Conservation (phyloP, 1,140 invertebrate genomes). For the Pachyrhynchus sulphureomaculatus region DNA sequence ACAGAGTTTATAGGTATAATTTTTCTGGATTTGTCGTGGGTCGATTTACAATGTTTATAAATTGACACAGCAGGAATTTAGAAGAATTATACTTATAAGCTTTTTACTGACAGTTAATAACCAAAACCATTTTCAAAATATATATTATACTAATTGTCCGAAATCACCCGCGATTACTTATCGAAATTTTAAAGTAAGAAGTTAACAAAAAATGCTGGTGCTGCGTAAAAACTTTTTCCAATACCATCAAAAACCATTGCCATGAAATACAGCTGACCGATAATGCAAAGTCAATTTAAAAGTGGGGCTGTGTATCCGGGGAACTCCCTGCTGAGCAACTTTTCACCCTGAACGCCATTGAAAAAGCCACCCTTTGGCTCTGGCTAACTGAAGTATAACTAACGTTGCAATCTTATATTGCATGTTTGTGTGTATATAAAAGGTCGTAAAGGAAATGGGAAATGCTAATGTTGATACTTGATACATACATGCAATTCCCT, state of each 20-base stretch:
- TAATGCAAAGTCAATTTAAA: slow-evolving; percentile 31
- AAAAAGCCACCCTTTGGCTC: slow-evolving; percentile 7
- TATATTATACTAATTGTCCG: too few relatives aligned
- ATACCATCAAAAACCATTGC: not conserved
- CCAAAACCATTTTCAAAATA: too few relatives aligned
- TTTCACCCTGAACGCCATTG: slow-evolving; percentile 35
- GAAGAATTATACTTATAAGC: too few relatives aligned
- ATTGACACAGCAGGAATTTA: too few relatives aligned
- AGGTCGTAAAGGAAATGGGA: slow-evolving; percentile 34
- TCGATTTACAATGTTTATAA: too few relatives aligned
- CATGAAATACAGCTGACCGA: not conserved
- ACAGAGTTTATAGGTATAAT: too few relatives aligned
- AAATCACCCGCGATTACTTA: too few relatives aligned
- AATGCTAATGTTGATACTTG: slow-evolving; percentile 35
- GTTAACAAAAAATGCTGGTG: not conserved
- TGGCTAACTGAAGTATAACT: slow-evolving; percentile 23
- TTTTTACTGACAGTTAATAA: too few relatives aligned
- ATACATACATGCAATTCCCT: slow-evolving; percentile 17
- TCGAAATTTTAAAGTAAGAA: not conserved
- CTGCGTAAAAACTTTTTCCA: not conserved
- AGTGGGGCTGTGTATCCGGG: slow-evolving; percentile 30
- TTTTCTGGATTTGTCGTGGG: too few relatives aligned
- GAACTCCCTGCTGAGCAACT: slow-evolving; percentile 34
- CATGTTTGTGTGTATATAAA: slow-evolving; percentile 32
- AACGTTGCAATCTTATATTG: slow-evolving; percentile 37